phyloP scores from a whole-genome alignment of 2,797 vertebrate genomes.

The Sebastes nivosus region DNA sequence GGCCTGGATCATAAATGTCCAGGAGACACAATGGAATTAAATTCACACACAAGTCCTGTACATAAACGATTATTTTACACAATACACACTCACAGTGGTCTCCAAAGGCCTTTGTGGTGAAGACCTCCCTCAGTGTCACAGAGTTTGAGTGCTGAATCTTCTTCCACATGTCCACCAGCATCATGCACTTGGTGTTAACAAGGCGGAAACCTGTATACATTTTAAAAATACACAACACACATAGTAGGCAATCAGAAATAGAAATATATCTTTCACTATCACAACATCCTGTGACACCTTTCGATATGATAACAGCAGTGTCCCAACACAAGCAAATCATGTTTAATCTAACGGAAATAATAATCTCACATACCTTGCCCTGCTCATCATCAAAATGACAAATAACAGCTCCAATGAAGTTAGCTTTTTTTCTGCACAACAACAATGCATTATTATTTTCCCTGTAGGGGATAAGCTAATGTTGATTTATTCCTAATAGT shows the following conservation, averaged over 20 bases:
- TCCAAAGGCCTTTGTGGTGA: conserved; percentile 99
- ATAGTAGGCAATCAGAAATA: neutral
- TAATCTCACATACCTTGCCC: neutral
- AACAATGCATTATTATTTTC: neutral
- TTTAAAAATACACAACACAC: neutral
- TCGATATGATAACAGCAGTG: no score
- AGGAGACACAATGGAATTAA: neutral
- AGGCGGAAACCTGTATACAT: conserved; percentile 91
- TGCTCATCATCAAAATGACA: neutral
- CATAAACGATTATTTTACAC: neutral
- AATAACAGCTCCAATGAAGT: neutral
- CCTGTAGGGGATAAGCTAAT: neutral
- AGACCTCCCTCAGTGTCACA: conserved; percentile 97
- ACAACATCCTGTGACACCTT: neutral
- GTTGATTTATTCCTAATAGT: neutral
- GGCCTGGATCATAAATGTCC: neutral
- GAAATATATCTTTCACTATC: neutral
- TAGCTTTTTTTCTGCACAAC: neutral
- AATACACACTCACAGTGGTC: conserved; percentile 91
- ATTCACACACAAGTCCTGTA: neutral
- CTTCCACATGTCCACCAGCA: conserved; percentile 99
- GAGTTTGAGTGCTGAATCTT: conserved; percentile 99
- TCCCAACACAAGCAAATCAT: neutral
- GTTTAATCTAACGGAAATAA: neutral
- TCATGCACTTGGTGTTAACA: conserved; percentile 99